phyloP scores from a whole-genome alignment of 2,797 vertebrate species.

The Heterohyrax brucei region DNA sequence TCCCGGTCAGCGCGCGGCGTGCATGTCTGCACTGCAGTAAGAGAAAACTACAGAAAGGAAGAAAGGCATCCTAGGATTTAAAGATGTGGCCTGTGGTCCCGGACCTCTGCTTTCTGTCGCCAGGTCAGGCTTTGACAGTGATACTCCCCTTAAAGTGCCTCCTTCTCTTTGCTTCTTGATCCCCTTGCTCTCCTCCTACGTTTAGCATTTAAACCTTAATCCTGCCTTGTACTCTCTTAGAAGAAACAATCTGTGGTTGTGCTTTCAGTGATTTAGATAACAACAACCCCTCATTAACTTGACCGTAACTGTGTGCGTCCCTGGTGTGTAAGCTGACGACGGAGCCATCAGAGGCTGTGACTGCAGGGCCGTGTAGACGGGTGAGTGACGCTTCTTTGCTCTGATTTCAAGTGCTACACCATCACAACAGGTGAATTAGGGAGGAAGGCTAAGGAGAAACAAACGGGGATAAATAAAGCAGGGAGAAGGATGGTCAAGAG shows the following conservation, averaged over 20 bases:
- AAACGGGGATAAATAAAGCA: slow-evolving; percentile 35
- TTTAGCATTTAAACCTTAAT: neutral
- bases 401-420: slow-evolving; percentile 21
- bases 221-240: neutral
- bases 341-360: neutral
- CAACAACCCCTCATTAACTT: neutral
- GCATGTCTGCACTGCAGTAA: neutral
- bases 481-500: neutral
- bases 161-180: neutral
- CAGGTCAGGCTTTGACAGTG: neutral
- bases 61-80: neutral
- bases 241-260: neutral
- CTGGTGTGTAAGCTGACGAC: neutral
- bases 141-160: neutral
- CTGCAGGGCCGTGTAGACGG: neutral
- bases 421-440: slow-evolving; percentile 33
- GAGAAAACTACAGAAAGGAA: too few species aligned
- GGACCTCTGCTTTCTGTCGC: neutral
- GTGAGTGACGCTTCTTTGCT: neutral
- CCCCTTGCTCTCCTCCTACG: neutral
- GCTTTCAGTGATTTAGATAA: neutral
- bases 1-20: neutral
- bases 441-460: slow-evolving; percentile 3
- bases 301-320: fast-evolving
- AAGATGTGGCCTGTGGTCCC: fast-evolving